Base-by-base conservation (phyloP, 92 coral and sea anemone species). In the Ricordea florida region DNA sequence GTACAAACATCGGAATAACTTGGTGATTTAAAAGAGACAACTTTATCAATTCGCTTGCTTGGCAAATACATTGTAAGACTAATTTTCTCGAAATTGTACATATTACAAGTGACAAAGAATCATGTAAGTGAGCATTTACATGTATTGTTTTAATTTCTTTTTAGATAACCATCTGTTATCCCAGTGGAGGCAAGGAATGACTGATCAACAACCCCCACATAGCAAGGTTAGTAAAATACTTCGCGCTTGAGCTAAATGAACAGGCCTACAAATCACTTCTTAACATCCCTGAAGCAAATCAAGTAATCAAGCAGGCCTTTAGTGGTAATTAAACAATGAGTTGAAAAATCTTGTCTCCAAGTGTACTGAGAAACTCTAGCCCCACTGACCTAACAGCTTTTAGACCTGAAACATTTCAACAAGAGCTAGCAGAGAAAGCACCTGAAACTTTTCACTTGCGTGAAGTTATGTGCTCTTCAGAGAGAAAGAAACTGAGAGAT, bases 361-460 rank as follows among this genome's bases (percentile, higher is more conserved):
- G 50, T 36, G 47, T 71, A 3, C 32, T 71, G 48, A 71, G 51
- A 33, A 71, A 71, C 46, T 31, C 78, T 0, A 71, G 64, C 28
- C 66, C 78, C 40, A 20, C 44, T 24, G 66, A 71, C 36, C 48
- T 69, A 20, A 71, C 48, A 36, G 78, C 46, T 21, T 71, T 71
- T 57, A 71, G 33, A 52, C 78, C 55, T 4, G 66, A 71, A 57
- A 42, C 31, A 31, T 71, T 71, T 23, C 62, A 53, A 46, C 55
- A 52, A 72, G 67, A 72, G 79, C 65, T 72, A 34, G 47, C 79
- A 53, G 51, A 72, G 50, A 72, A 72, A 72, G 79, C 66, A 56
- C 69, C 79, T 31, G 42, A 56, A 72, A 72, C 69, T 27, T 53
- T 72, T 35, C 69, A 56, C 65, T 23, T 72, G 69, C 66, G 55